phyloP scores from a whole-genome alignment of 35 echinoderm and acorn worm genomes.

The Hemicentrotus pulcherrimus region DNA sequence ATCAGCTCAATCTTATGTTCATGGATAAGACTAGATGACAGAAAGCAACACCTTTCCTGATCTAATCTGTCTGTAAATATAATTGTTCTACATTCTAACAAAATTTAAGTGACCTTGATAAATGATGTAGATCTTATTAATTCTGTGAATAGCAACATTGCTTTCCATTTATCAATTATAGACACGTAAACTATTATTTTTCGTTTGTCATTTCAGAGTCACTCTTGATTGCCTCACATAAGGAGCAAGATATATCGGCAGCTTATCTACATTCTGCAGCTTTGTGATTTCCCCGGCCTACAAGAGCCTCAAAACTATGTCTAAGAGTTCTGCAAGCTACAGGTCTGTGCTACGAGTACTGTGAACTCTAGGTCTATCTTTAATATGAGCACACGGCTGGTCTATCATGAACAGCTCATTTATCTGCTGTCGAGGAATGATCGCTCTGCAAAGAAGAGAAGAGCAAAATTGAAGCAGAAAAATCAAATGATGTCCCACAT shows the following conservation, averaged over 20 bases:
- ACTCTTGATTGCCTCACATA: not conserved
- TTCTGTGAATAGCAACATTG: not conserved
- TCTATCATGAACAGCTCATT: slow-evolving; percentile 27
- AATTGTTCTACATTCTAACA: too few relatives aligned
- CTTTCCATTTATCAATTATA: not conserved
- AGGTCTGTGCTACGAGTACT: not conserved
- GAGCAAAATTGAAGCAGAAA: not conserved
- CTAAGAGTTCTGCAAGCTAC: not conserved
- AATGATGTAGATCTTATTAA: not conserved
- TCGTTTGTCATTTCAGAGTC: not conserved
- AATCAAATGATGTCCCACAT: not conserved
- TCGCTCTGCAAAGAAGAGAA: not conserved
- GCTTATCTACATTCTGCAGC: not conserved
- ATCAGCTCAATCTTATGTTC: too few relatives aligned
- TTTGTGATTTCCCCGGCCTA: not conserved
- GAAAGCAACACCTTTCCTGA: too few relatives aligned
- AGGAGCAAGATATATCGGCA: not conserved
- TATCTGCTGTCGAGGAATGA: slow-evolving; percentile 27
- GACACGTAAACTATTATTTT: not conserved
- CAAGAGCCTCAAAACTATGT: not conserved
- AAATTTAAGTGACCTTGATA: not conserved
- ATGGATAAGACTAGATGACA: too few relatives aligned
- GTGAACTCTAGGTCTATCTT: too few relatives aligned
- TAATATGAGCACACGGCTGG: not conserved
- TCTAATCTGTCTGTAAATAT: too few relatives aligned